A percentile compares a stretch with the other conserved stretches of the same genome.
Evolutionary conservation across 1,140 invertebrate species (phyloP).

Genomic region (Apis mellifera): Amel_HAv3.1 CM009931.2:15118501-15119000

Average conservation of each 20-base stretch:
- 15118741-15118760: background rate
- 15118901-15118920: background rate
- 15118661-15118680: background rate
- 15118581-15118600: background rate
- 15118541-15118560: no score
- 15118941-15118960: conserved; percentile 6
- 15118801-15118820: conserved; percentile 28
- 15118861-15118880: background rate
- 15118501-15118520: background rate
- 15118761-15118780: conserved; percentile 60
- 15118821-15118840: conserved; percentile 34
- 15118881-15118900: background rate
- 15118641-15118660: background rate
- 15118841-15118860: background rate
- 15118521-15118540: background rate
- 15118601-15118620: background rate
- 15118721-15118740: background rate
- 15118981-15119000: background rate
- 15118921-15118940: background rate
- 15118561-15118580: background rate
- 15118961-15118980: no score
- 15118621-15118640: conserved; percentile 4
- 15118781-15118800: conserved; percentile 53
- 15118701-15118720: background rate
- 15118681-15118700: background rate